Evolutionary conservation across 2,797 vertebrate species (phyloP), one percentile per base, ranked within the genome.

Genomic region (Toxotes lorentzi): DNA sequence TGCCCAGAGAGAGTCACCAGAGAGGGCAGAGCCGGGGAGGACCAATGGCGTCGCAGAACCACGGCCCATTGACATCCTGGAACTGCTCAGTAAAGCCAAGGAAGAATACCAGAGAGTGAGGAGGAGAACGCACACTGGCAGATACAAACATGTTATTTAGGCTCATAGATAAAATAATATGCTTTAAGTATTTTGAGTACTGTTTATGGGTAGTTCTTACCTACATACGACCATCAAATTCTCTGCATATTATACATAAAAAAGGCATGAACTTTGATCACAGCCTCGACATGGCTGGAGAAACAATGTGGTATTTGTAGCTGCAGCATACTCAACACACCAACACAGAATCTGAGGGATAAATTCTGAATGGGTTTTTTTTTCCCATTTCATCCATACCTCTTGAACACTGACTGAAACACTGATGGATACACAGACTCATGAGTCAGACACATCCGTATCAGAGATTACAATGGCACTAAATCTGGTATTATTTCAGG

Each of bases 21-120:
- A 96, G 69, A 93, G 95, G 83, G 93, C 88, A 61, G 95, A 94
- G 60, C 92, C 94, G 8, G 93, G 79, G 80, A 95, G 92, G 79
- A 93, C 95, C 70, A 98, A 97, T 23, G 97, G 96, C 41, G 95
- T 96, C 16, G 85, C 87, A 72, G 96, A 96, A 73, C 94, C 95
- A 12, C 94, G 93, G 56, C 92, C 96, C 48, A 97, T 97, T 32
- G 98, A 98, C 90, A 99, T 99, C 91, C 88, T 99, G 87, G 97
- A 99, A 88, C 97, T 99, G 88, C 97, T 99, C 41, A 98, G 97
- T 92, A 98, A 97, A 94, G 98, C 98, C 80, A 98, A 98, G 92
- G 97, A 98, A 88, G 98, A 99, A 76, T 99, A 99, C 73, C 97
- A 99, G 82, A 95, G 96, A 92, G 98, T 99, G 89, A 97, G 96